Evolutionary conservation across 2,113 vertebrate species (phyloP), one percentile per base, ranked within the genome.

Genomic region (Psettodes erumei): DNA sequence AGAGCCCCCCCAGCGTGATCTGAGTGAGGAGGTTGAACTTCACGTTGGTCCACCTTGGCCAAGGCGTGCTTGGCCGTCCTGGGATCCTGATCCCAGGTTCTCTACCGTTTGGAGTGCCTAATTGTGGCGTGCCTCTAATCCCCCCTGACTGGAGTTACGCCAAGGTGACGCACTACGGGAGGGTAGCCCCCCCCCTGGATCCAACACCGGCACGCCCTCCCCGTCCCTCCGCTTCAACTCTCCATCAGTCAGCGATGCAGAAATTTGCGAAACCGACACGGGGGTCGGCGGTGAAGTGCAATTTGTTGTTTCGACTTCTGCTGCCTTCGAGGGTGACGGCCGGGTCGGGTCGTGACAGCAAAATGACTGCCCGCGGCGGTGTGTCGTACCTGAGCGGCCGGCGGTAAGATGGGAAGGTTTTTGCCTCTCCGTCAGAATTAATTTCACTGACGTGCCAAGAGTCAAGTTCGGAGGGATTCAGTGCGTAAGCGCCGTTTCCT

Each of bases 11-110:
- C 54, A 16, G 84, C 58, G 68, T 12, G 33, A 42, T 73, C 33
- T 84, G 88, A 86, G 85, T 87, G 51, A 82, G 83, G 63, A 76
- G 60, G 69, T 66, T 64, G 37, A 84, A 85, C 72, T 88, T 88
- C 35, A 79, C 56, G n/a, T n/a, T n/a, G n/a, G n/a, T n/a, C n/a
- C n/a, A n/a, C n/a, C n/a, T n/a, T n/a, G n/a, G n/a, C n/a, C n/a
- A n/a, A n/a, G n/a, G n/a, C n/a, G n/a, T n/a, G n/a, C n/a, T n/a
- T n/a, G n/a, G n/a, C n/a, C n/a, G n/a, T 90, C 82, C 84, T 70
- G 63, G 71, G 73, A 86, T 91, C 81, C n/a, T 90, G 91, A 93
- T 90, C 86, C 88, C 30, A 8, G 53, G 68, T 79, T 87, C 75
- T 90, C 77, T 84, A 86, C 74, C 27, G 88, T 89, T 83, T 81